These are phyloP conservation scores for Tenthredo distinguenda DNA, from an alignment of 2,888 invertebrate genomes.

Conservation along the genomic window DNA sequence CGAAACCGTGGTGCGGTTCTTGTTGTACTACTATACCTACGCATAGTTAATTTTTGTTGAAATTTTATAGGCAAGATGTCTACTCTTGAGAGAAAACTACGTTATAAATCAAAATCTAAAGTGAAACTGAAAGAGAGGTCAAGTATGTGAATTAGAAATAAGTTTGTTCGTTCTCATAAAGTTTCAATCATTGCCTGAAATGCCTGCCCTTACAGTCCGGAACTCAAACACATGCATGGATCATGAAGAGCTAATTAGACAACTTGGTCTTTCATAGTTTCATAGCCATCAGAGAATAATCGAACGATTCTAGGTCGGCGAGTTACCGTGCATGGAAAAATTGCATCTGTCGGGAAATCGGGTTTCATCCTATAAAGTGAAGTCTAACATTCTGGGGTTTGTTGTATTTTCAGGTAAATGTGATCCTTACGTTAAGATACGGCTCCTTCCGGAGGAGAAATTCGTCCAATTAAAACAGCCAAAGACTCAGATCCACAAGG, in stretches of 20 bases:
- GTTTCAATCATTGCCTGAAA: constrained; percentile 46
- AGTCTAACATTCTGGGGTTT: neutral
- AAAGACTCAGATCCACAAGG: constrained; percentile 95
- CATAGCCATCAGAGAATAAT: constrained; percentile 1
- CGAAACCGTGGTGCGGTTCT: neutral
- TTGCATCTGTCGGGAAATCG: constrained; percentile 27
- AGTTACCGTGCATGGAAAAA: constrained; percentile 52
- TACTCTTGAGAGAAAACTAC: constrained; percentile 74
- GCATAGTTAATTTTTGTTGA: constrained; percentile 55
- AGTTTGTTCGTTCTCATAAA: constrained; percentile 39
- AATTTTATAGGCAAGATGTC: constrained; percentile 74
- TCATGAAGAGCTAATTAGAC: constrained; percentile 7
- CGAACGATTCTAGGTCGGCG: neutral
- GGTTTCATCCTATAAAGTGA: neutral
- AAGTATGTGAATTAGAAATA: constrained; percentile 73
- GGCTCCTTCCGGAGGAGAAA: constrained; percentile 90
- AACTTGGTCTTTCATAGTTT: constrained; percentile 19
- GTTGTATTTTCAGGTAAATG: constrained; percentile 84
- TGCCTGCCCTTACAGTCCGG: constrained; percentile 34
- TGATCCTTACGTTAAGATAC: constrained; percentile 95
- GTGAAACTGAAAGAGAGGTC: constrained; percentile 70
- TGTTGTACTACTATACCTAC: neutral
- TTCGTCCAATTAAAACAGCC: constrained; percentile 88
- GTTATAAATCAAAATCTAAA: constrained; percentile 70
- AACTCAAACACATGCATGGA: constrained; percentile 32